A percentile compares a stretch with the other conserved stretches of the same genome.
Evolutionary conservation across 2,113 vertebrate species (phyloP).

Genomic region (Synchiropus splendidus): DNA sequence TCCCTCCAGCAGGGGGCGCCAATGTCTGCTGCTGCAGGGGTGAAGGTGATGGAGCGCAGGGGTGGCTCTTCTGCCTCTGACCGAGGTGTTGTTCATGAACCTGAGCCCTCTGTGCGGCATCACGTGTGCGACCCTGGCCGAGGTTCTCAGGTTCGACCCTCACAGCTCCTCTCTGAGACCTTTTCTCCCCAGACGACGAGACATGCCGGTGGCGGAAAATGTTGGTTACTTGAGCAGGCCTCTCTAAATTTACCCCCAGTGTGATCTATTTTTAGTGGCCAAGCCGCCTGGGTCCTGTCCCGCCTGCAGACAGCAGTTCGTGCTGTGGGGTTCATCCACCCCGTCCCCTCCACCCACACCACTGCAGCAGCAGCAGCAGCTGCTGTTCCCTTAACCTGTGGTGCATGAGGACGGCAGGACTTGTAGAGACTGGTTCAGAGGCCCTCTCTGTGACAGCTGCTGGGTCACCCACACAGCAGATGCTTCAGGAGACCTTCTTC

Average conservation of each 20-base stretch:
- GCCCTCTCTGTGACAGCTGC: slow-evolving; percentile 17
- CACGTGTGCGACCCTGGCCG: too few species aligned
- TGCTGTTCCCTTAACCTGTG: slow-evolving; percentile 74
- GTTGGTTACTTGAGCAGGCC: slow-evolving; percentile 31
- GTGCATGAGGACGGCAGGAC: slow-evolving; percentile 56
- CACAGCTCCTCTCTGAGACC: slow-evolving; percentile 1
- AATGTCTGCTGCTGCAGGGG: too few species aligned
- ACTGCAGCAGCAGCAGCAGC: slow-evolving; percentile 35
- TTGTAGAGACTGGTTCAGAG: too few species aligned
- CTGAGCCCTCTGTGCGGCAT: background rate
- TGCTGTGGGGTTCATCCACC: slow-evolving; percentile 38
- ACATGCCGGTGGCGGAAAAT: slow-evolving; percentile 35
- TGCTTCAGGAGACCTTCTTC: too few species aligned
- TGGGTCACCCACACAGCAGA: too few species aligned
- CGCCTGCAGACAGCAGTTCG: slow-evolving; percentile 50
- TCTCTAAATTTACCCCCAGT: slow-evolving; percentile 51
- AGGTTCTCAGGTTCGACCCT: slow-evolving; percentile 5
- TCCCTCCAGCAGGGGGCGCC: slow-evolving; percentile 41
- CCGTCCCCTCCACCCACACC: slow-evolving; percentile 18
- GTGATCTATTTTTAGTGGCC: slow-evolving; percentile 53
- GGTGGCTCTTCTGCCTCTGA: background rate
- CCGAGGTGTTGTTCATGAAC: background rate
- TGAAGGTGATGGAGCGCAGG: too few species aligned
- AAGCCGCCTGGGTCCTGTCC: slow-evolving; percentile 34
- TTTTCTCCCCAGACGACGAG: slow-evolving; percentile 16